These are phyloP conservation scores for Erebia epiphron DNA, from an alignment of 2,888 invertebrate species.

Conservation along the genomic window DNA sequence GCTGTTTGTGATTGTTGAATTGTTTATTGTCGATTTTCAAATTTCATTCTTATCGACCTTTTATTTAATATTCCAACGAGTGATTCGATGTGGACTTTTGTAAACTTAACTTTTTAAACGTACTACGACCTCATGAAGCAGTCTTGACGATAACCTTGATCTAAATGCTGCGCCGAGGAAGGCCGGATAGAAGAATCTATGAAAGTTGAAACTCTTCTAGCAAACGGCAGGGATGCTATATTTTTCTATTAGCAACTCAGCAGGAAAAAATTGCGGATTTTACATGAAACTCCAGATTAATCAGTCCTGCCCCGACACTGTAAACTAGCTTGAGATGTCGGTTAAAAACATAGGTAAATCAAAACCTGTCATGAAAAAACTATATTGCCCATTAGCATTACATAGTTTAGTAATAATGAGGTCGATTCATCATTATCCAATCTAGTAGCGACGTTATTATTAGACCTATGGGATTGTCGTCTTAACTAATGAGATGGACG, in stretches of 20 bases:
- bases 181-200: background rate
- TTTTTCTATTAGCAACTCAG: background rate
- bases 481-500: slow-evolving; percentile 38
- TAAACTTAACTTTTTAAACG: background rate
- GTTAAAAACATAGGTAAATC: background rate
- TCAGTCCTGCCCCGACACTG: background rate
- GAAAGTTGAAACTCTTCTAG: background rate
- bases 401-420: no score
- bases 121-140: no score
- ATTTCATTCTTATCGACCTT: background rate
- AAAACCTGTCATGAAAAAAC: background rate
- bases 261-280: background rate
- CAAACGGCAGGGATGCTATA: background rate
- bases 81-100: background rate
- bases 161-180: slow-evolving; percentile 7
- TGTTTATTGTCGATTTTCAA: background rate
- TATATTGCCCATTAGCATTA: background rate
- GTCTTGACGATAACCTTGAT: background rate
- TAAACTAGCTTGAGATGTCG: background rate
- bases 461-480: slow-evolving; percentile 36
- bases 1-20: slow-evolving; percentile 4
- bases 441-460: slow-evolving; percentile 20
- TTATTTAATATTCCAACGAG: background rate
- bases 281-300: background rate
- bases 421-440: slow-evolving; percentile 8